Evolutionary conservation across 2,113 vertebrate genomes (phyloP).

Genomic region (Lasiurus borealis): DNA sequence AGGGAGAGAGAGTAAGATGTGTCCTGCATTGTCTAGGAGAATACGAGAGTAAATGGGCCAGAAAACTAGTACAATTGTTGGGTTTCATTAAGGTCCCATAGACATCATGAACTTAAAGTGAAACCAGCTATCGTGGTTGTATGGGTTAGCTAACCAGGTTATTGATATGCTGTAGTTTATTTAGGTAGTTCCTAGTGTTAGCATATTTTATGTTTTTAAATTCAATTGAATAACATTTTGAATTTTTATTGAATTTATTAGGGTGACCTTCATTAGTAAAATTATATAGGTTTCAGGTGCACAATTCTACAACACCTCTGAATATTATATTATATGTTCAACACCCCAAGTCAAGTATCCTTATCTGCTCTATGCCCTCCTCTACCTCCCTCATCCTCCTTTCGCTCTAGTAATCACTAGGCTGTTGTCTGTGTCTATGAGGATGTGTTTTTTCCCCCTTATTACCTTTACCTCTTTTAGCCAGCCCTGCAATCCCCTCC

Average conservation of each 20-base stretch:
- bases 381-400: background rate
- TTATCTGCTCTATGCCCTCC: background rate
- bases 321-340: background rate
- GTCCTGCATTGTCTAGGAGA: background rate
- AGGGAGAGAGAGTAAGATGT: background rate
- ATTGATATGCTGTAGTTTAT: background rate
- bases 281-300: background rate
- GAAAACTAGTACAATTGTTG: background rate
- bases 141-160: background rate
- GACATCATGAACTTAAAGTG: background rate
- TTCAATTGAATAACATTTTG: background rate
- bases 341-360: background rate
- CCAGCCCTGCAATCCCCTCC: background rate
- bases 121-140: background rate
- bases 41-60: background rate
- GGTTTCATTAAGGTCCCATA: background rate
- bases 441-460: background rate
- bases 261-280: background rate
- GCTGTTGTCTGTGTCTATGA: background rate
- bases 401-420: background rate
- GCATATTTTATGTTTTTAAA: background rate
- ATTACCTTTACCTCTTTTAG: background rate
- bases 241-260: background rate
- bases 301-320: background rate
- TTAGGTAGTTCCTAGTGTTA: background rate